Base-by-base conservation (phyloP, 1,140 invertebrate genomes). In the Galendromus occidentalis region DNA sequence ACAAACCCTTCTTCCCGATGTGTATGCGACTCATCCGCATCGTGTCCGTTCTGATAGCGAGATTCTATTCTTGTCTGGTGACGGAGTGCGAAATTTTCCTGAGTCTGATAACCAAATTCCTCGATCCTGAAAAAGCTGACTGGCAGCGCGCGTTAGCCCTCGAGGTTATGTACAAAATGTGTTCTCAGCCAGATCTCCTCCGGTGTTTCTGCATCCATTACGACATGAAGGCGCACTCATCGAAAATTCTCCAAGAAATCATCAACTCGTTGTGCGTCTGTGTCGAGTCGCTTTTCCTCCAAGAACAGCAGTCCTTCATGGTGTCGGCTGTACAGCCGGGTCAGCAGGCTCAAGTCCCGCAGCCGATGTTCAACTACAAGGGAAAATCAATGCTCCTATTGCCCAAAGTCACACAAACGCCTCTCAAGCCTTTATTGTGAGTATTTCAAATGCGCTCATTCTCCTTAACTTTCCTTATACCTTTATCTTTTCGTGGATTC, bases 71-170 rank as follows among this genome's bases (percentile, higher is more conserved):
- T 20, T 79, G 95, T 68, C 76, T 98, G 79, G 91, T 89, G 20
- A 97, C 93, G 4, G 94, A 98, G 76, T 96, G 92, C 77, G 95
- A 98, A 79, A 98, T 98, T 72, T 97, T 98, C 76, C 79, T 98
- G 45, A 95, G 92, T 0, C 78, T 98, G 39, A 86, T 98, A 42
- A 88, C 98, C 4, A 96, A 97, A 75, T 97, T 98, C 78, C 75
- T 98, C 73, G 92, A 97, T 77, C 86, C 87, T 12, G 94, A 98
- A 71, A 94, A 95, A 76, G 89, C 91, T 28, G 80, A 84, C 45
- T 98, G 95, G 94, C 93, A 98, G 74, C 79, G 93, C 65, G 88
- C 90, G 17, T 75, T 96, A 45, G 92, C 94, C 0, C 75, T 98
- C 12, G 94, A 98, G 80, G 91, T 97, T 2, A 79, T 98, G 22